phyloP scores from a whole-genome alignment of 2,888 invertebrate species.

The Catocala nupta region DNA sequence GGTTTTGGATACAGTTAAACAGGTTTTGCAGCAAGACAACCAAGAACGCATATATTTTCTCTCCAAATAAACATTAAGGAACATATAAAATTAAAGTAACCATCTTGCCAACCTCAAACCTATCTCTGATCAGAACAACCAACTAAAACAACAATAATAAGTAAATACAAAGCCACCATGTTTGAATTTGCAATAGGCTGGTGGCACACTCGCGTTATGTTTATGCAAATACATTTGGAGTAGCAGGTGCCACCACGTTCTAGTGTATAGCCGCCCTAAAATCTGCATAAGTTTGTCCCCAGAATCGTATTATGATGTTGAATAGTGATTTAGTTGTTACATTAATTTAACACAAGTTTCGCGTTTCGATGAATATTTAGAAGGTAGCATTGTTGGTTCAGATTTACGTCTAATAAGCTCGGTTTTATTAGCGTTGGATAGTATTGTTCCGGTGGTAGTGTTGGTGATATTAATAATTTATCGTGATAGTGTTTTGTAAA shows the following conservation, averaged over 20 bases:
- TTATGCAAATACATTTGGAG: constrained; percentile 47
- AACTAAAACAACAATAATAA: constrained; percentile 39
- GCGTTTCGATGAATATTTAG: constrained; percentile 40
- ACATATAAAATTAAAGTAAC: too few relatives aligned
- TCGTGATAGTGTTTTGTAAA: too few relatives aligned
- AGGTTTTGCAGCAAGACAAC: too few relatives aligned
- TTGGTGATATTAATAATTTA: too few relatives aligned
- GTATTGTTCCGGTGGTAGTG: too few relatives aligned
- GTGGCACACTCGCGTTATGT: constrained; percentile 31
- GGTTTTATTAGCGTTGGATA: too few relatives aligned
- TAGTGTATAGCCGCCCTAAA: constrained; percentile 43
- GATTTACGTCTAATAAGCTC: too few relatives aligned
- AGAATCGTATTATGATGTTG: constrained; percentile 46
- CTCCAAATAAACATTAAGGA: too few relatives aligned
- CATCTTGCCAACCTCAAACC: too few relatives aligned
- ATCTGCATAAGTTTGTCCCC: constrained; percentile 56
- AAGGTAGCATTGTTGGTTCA: constrained; percentile 1
- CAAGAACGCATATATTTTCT: too few relatives aligned
- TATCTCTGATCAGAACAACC: neutral
- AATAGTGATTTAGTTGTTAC: constrained; percentile 46
- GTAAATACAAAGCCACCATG: constrained; percentile 35
- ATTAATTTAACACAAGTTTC: constrained; percentile 41
- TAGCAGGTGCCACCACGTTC: constrained; percentile 41
- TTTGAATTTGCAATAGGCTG: constrained; percentile 39
- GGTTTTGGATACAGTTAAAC: too few relatives aligned